Conservation (phyloP, 2,888 invertebrate species). For the Aradus depressus region DNA sequence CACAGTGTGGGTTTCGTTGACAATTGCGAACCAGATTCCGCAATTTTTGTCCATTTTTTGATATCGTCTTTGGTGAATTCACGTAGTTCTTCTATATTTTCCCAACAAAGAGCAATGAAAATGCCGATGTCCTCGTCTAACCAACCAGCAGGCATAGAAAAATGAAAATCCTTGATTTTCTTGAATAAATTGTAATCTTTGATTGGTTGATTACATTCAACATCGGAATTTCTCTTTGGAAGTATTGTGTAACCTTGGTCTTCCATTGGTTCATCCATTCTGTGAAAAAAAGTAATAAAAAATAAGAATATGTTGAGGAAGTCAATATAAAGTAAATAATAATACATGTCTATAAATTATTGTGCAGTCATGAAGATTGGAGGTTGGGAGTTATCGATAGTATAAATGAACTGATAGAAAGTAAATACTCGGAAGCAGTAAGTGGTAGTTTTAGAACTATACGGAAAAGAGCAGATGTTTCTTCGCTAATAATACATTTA, state of each 20-base stretch:
- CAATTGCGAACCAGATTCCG: slow-evolving; percentile 12
- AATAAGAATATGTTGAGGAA: too few species aligned
- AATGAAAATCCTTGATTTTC: slow-evolving; percentile 21
- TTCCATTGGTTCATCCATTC: too few species aligned
- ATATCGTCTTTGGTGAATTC: slow-evolving; percentile 5
- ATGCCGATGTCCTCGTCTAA: slow-evolving; percentile 18
- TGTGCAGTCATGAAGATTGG: too few species aligned
- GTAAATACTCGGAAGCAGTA: too few species aligned
- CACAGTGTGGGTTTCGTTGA: slow-evolving; percentile 14
- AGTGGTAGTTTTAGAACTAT: too few species aligned
- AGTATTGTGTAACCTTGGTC: background rate
- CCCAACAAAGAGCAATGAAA: slow-evolving; percentile 18
- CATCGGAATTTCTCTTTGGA: background rate
- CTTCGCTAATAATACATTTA: too few species aligned
- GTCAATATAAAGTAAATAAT: too few species aligned
- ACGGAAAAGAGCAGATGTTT: too few species aligned
- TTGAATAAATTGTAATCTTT: slow-evolving; percentile 12
- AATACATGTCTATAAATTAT: too few species aligned
- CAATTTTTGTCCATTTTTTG: slow-evolving; percentile 21
- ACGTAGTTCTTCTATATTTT: slow-evolving; percentile 15
- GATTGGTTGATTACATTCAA: slow-evolving; percentile 28
- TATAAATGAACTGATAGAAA: too few species aligned
- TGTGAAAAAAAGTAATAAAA: too few species aligned
- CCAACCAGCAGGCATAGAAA: slow-evolving; percentile 23
- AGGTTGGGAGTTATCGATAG: too few species aligned